Base-by-base conservation (phyloP, 2,797 vertebrate species). In the Esox lucius region DNA sequence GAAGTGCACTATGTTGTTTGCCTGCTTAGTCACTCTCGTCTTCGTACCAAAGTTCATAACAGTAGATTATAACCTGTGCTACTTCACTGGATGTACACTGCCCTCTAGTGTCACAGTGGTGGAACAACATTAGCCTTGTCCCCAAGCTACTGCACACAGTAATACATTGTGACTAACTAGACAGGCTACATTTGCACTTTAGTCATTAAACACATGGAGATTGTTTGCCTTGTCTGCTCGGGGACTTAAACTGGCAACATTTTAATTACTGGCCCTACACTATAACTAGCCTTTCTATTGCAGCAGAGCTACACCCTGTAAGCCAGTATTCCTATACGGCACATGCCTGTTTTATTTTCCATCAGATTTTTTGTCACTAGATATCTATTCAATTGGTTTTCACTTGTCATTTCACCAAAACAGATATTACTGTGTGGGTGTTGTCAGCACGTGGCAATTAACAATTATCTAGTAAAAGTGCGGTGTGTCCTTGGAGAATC, bases 51-150 rank as follows among this genome's bases (percentile, higher is more conserved):
- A 22, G 35, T 33, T 33, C 17, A 17, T 51, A 46, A 46, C 11
- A 13, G 48, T 51, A 9, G 69, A n/a, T 33, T 17, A 70, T 70
- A 28, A 56, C 17, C 28, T 11, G 48, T 53, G 69, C 48, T 61
- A 46, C 3, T 67, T 70, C 46, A 31, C 35, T 71, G 62, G 68
- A 15, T 75, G 24, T 73, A 35, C 35, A 80, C 22, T 64, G 74
- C 85, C 88, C 83, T 84, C 91, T 92, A 87, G 86, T 89, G 93
- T 31, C 46, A 3, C 22, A 33, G 12, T 13, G 62, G 22, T 53
- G 17, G 49, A 70, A 70, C 31, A 33, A 33, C 64, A 66, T 66
- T 28, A 65, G 28, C 17, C 42, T 46, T 46, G 42, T 46, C 42
- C 9, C n/a, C 5, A 6, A 59, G n/a, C 22, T 1, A 59, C 9